phyloP scores from a whole-genome alignment of 2,113 vertebrate genomes.

The Erpornis zantholeuca region DNA sequence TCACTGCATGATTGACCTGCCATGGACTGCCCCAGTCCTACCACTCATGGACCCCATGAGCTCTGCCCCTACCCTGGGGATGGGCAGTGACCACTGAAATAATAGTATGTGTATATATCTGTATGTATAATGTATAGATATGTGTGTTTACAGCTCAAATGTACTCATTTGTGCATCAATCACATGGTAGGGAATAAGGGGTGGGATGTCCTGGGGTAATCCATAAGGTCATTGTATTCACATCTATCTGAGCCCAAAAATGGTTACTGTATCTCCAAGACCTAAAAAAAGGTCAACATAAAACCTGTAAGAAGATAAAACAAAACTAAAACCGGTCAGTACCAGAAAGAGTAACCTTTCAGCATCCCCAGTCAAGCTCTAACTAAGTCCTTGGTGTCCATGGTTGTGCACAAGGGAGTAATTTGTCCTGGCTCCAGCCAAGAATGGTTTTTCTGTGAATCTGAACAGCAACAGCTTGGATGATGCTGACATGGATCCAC shows the following conservation, averaged over 20 bases:
- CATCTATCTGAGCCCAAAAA: background rate
- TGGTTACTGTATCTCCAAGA: background rate
- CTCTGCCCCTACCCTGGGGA: background rate
- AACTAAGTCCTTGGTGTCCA: background rate
- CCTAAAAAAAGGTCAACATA: background rate
- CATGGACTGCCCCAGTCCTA: background rate
- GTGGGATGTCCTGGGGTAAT: background rate
- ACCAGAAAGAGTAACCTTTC: no score
- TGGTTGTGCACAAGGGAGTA: no score
- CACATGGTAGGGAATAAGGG: background rate
- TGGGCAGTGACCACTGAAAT: background rate
- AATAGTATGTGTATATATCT: no score
- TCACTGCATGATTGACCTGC: background rate
- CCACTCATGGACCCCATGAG: background rate
- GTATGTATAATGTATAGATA: accelerated
- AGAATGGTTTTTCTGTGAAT: background rate
- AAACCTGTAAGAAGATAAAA: background rate
- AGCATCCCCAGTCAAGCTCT: background rate
- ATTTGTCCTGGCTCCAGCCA: background rate
- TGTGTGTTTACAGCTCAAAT: background rate
- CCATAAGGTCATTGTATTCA: background rate
- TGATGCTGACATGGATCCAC: background rate
- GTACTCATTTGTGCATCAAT: background rate
- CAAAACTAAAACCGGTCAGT: no score
- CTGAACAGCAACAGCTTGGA: background rate